Base-by-base conservation (phyloP, 1,140 invertebrate genomes). In the Zaprionus ghesquierei region DNA sequence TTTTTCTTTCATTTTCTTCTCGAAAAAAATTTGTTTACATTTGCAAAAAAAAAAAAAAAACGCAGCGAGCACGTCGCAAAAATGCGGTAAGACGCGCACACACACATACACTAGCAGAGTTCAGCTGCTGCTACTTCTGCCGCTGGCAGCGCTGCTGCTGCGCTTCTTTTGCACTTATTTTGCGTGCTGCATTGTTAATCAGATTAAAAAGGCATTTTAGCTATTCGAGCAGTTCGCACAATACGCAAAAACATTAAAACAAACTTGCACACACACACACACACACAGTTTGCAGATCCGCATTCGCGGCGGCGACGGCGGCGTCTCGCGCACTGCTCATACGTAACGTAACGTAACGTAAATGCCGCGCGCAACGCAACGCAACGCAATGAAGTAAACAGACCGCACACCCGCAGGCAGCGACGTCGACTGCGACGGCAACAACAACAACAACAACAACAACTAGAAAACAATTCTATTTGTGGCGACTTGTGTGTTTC, bases 11-110 rank as follows among this genome's bases (percentile, higher is more conserved):
- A 23, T 51, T 29, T 51, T 65, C 31, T 66, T 41, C 33, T 9
- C 35, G 31, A n/a, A 49, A 56, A 55, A 56, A 62, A 73, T 69
- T 69, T 74, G 71, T 74, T 74, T 74, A 74, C 71, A 74, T 74
- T 69, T 35, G 33, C 65, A 62, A 49, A 74, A 74, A 55, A n/a
- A 54, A 15, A 22, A 53, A 9, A 20, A 15, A 20, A 1, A 44
- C 38, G 6, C 13, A 50, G 46, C 33, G 33, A 35, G 33, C 35
- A 41, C 35, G n/a, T 41, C n/a, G n/a, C n/a, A 59, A 31, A 53
- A 31, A 41, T 64, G 41, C 41, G 31, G 50, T 64, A 65, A 72
- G 54, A 66, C 63, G 61, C 59, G 25, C 20, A 41, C 31, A 33
- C 18, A 65, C 38, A 38, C 61, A 51, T 15, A 41, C 18, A 54